Base-by-base conservation (phyloP, 2,888 invertebrate genomes). In the Eutolmus rufibarbis region DNA sequence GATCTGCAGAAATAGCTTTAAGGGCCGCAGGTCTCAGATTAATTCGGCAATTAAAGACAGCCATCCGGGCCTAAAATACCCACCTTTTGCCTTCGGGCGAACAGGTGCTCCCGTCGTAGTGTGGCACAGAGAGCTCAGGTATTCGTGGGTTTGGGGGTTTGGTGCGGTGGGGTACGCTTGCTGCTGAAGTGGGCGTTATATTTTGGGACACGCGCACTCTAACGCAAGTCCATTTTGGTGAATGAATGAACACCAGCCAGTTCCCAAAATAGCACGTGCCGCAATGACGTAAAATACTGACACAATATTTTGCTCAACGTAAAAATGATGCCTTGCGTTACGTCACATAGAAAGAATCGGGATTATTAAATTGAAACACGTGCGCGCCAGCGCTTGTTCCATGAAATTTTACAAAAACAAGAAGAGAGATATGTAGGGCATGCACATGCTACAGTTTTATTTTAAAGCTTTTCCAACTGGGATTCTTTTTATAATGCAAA, bases 281-380 rank as follows among this genome's bases (percentile, higher is more conserved):
- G 31, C 74, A 79, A 74, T 87, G 87, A 87, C 90, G 89, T 89
- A 89, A 89, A 78, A 23, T 78, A 76, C 28, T 40, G 37, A 19
- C n/a, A 76, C 37, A 76, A 76, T 76, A 76, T 76, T 76, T 37
- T 76, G 76, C 37, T 76, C 76, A 76, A 76, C 76, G 76, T 76
- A 76, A 76, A 66, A 66, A 66, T 66, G 66, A 28, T 66, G 66
- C 23, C 66, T 23, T 28, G 66, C 14, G 76, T 76, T 76, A 76
- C 76, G 40, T 76, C 76, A 76, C 23, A 66, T 66, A 66, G 66
- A 66, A 66, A 23, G 66, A 66, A 66, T 66, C 66, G 14, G 66
- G 23, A 66, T 66, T 66, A 66, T 66, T 66, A 66, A 66, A 66
- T 66, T 66, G 66, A 66, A 51, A 66, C 66, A 66, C 66, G 66